These are phyloP conservation scores for Paralichthys olivaceus DNA, from an alignment of 2,113 vertebrate genomes.

Conservation along the genomic window DNA sequence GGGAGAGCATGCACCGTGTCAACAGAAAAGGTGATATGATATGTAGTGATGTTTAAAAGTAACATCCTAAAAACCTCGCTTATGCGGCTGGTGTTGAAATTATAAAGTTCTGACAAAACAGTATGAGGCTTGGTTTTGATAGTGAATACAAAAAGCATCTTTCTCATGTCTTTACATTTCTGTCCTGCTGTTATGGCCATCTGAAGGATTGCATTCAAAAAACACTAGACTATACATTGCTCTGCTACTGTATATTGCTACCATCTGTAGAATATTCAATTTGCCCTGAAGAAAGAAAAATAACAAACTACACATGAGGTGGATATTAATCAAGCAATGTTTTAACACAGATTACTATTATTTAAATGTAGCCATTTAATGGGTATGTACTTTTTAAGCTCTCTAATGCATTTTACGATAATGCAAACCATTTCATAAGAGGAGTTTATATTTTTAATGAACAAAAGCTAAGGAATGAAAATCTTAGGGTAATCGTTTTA, in stretches of 20 bases:
- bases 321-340: conserved; percentile 13
- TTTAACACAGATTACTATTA: conserved; percentile 6
- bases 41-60: conserved; percentile 65
- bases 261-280: conserved; percentile 30
- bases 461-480: conserved; percentile 52
- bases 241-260: conserved; percentile 35
- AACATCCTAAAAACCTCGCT: conserved; percentile 70
- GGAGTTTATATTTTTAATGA: background rate
- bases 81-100: conserved; percentile 74
- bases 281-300: conserved; percentile 35
- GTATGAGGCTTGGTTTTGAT: conserved; percentile 51
- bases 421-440: conserved; percentile 7
- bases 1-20: conserved; percentile 48
- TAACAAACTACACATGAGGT: conserved; percentile 22
- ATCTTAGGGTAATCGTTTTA: conserved; percentile 31
- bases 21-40: conserved; percentile 66
- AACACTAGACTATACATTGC: background rate
- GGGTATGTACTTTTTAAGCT: conserved; percentile 8
- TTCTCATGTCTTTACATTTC: conserved; percentile 9
- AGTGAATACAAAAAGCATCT: conserved; percentile 31
- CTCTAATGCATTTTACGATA: conserved; percentile 19
- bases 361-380: conserved; percentile 15
- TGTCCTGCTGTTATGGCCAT: conserved; percentile 35
- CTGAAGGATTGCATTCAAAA: conserved; percentile 40
- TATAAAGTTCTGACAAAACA: conserved; percentile 52